phyloP scores from a whole-genome alignment of 1,140 invertebrate species.

The Bradysia coprophila region DNA sequence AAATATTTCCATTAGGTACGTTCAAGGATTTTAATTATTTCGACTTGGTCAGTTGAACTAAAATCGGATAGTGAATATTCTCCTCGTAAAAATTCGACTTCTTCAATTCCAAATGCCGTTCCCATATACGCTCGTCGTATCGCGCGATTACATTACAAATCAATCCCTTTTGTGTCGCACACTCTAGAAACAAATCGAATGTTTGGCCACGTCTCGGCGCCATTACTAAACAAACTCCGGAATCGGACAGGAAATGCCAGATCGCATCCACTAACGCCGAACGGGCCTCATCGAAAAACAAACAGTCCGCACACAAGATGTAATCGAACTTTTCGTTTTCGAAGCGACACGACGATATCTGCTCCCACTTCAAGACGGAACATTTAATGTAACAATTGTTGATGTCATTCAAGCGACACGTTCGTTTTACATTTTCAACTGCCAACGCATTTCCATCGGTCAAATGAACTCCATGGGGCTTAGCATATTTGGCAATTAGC shows the following conservation, averaged over 20 bases:
- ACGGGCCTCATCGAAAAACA: constrained; percentile 67
- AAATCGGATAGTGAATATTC: constrained; percentile 45
- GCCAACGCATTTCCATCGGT: constrained; percentile 65
- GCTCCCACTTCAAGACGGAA: constrained; percentile 31
- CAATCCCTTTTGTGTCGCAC: constrained; percentile 36
- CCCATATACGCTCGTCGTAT: constrained; percentile 46
- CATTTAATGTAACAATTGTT: constrained; percentile 22
- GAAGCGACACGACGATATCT: constrained; percentile 9
- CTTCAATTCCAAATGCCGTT: constrained; percentile 38
- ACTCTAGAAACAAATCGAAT: constrained; percentile 44
- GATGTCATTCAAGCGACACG: constrained; percentile 40
- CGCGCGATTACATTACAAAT: constrained; percentile 30
- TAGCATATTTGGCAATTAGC: constrained; percentile 46
- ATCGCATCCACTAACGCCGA: constrained; percentile 50
- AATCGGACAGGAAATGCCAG: constrained; percentile 38
- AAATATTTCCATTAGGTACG: no score
- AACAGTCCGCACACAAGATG: constrained; percentile 58
- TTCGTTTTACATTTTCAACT: constrained; percentile 50
- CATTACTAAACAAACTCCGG: constrained; percentile 52
- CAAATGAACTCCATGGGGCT: constrained; percentile 35
- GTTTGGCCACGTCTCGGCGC: constrained; percentile 55
- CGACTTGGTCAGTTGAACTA: constrained; percentile 27
- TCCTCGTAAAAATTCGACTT: constrained; percentile 39
- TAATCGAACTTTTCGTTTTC: constrained; percentile 35
- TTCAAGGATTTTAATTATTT: no score